Base-by-base conservation (phyloP, 1,140 invertebrate genomes). In the Homalodisca vitripennis region DNA sequence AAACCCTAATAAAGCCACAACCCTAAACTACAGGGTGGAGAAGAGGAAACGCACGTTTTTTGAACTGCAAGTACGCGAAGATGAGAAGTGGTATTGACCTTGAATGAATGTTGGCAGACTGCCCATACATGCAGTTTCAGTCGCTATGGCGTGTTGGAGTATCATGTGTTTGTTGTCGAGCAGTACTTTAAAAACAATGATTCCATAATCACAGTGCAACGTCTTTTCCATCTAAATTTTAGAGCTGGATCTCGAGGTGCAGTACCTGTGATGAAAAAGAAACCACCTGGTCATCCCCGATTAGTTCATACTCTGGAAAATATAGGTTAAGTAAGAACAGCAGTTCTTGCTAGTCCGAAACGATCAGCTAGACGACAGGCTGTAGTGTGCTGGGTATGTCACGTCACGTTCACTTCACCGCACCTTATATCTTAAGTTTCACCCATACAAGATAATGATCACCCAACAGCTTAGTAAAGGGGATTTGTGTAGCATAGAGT, bases 301-400 rank as follows among this genome's bases (percentile, higher is more conserved):
- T 70, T 60, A 67, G 71, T 65, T 29, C 30, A 63, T 30, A 72
- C 71, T 32, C 71, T 68, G 10, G 10, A 73, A 66, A 70, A 72
- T 64, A 48, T 73, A 32, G 63, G 67, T 41, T 69, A 53, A 66
- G 71, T 72, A 26, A 70, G 71, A 67, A 41, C 47, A 51, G 70
- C 70, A 31, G 48, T 73, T 60, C 22, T 60, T 60, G 29, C 27
- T 60, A 60, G 55, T 60, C 26, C 26, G 2, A 60, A n/a, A 27
- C 55, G 55, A 60, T 60, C 55, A n/a, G n/a, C 55, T 60, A 60
- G 55, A 60, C 26, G 27, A 60, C 55, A 60, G 2, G 55, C 55
- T 60, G 55, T 60, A 60, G 27, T 26, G n/a, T n/a, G 55, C 55
- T 60, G 55, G 55, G 55, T 60, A 27, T 60, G 55, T 60, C 55